A percentile compares a stretch with the other conserved stretches of the same genome.
phyloP scores from a whole-genome alignment of 2,113 vertebrate species.

The Bungarus multicinctus region DNA sequence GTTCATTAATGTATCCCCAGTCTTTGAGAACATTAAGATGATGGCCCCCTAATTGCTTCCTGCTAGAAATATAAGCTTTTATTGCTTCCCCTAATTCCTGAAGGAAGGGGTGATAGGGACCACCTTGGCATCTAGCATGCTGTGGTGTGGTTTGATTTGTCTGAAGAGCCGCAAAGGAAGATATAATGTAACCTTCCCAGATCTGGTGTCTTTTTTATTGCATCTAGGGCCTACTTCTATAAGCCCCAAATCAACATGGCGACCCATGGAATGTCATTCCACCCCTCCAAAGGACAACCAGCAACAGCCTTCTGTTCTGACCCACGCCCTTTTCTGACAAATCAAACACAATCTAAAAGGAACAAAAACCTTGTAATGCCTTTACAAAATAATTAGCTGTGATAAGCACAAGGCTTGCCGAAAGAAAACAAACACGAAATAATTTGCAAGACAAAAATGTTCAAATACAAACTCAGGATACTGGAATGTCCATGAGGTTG shows the following conservation, averaged over 20 bases:
- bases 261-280: neutral
- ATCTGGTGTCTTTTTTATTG: too few relatives aligned
- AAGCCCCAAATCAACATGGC: neutral
- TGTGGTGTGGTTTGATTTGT: neutral
- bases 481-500: too few relatives aligned
- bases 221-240: neutral
- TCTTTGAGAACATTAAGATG: neutral
- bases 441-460: too few relatives aligned
- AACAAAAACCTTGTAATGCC: too few relatives aligned
- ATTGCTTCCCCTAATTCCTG: neutral
- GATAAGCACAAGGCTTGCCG: too few relatives aligned
- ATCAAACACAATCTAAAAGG: too few relatives aligned
- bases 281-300: neutral
- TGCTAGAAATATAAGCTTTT: neutral
- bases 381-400: too few relatives aligned
- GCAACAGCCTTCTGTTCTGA: neutral
- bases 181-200: too few relatives aligned
- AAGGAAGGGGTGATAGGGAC: neutral
- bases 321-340: too few relatives aligned
- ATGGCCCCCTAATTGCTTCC: neutral
- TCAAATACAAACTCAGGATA: too few relatives aligned
- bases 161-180: neutral
- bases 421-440: too few relatives aligned
- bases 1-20: slow-evolving; percentile 20
- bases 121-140: neutral